phyloP scores from a whole-genome alignment of 1,140 invertebrate species.

The Pygmarrhopalites habei region DNA sequence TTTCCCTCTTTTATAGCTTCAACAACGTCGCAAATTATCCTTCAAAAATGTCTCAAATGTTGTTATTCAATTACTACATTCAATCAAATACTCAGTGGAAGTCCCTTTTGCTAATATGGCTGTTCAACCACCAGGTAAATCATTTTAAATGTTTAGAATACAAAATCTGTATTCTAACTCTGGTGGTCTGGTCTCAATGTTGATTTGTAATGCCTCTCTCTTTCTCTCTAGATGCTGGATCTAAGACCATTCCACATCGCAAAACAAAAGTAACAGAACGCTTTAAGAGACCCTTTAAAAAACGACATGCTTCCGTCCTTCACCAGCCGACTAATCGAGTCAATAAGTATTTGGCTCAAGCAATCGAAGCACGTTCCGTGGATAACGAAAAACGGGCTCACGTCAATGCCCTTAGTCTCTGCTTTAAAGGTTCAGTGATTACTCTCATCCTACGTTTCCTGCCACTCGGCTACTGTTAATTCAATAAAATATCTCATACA shows the following conservation, averaged over 20 bases:
- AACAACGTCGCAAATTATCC: constrained; percentile 65
- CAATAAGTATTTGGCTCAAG: constrained; percentile 83
- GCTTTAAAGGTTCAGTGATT: too few relatives aligned
- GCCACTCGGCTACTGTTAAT: too few relatives aligned
- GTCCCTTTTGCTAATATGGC: constrained; percentile 87
- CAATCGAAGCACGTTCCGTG: constrained; percentile 80
- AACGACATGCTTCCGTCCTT: constrained; percentile 74
- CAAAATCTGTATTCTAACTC: too few relatives aligned
- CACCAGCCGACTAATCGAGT: constrained; percentile 78
- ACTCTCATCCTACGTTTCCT: too few relatives aligned
- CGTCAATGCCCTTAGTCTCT: constrained; percentile 72
- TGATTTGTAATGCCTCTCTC: too few relatives aligned
- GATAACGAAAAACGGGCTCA: constrained; percentile 81
- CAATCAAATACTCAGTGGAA: constrained; percentile 85
- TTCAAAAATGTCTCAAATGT: constrained; percentile 88
- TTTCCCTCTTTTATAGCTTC: too few relatives aligned
- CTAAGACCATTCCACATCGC: constrained; percentile 31
- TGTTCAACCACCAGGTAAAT: constrained; percentile 45
- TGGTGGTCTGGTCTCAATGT: background rate
- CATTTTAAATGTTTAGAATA: too few relatives aligned
- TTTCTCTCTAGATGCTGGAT: constrained; percentile 50
- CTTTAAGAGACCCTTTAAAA: constrained; percentile 78
- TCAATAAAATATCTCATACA: too few relatives aligned
- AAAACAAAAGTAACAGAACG: constrained; percentile 68
- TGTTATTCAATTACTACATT: constrained; percentile 79